Percentiles rank a stretch among this genome's conserved stretches.
phyloP scores from a whole-genome alignment of 2,797 vertebrate genomes.

The Acrocephalus scirpaceus region DNA sequence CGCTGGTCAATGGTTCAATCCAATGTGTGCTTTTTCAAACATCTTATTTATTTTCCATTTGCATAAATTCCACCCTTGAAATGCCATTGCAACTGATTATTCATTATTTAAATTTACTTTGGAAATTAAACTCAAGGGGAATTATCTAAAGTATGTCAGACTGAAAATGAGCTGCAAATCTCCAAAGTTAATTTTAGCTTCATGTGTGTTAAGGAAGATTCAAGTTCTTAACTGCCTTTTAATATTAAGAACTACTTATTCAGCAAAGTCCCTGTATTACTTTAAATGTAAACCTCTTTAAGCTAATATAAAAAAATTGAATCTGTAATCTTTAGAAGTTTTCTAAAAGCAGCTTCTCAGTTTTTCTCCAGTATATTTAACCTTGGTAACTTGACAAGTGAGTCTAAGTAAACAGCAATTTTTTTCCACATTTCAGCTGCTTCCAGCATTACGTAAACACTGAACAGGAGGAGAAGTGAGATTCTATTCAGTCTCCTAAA shows the following conservation, averaged over 20 bases:
- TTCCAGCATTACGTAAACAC: constrained; percentile 40
- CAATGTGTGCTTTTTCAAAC: not conserved
- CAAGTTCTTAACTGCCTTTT: constrained; percentile 42
- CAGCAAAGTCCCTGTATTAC: not conserved
- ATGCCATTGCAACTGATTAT: not conserved
- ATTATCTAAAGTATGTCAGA: constrained; percentile 16
- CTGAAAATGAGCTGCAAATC: not conserved
- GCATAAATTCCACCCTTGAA: not conserved
- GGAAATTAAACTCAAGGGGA: constrained; percentile 37
- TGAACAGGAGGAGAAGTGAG: not conserved
- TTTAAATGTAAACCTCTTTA: constrained; percentile 33
- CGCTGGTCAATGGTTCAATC: not conserved
- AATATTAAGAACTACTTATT: constrained; percentile 26
- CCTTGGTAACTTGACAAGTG: constrained; percentile 16
- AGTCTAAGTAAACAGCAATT: constrained; percentile 17
- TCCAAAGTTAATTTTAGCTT: constrained; percentile 42
- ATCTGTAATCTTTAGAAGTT: not conserved
- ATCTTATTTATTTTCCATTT: not conserved
- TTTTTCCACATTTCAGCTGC: constrained; percentile 34
- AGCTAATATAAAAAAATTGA: not conserved
- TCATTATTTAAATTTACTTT: constrained; percentile 34
- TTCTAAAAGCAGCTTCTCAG: not conserved
- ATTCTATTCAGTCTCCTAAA: not conserved
- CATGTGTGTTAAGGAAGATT: not conserved
- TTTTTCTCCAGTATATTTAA: constrained; percentile 18